Percentiles rank a stretch among this genome's conserved stretches.
These are phyloP conservation scores for Metacarcinus magister DNA, from an alignment of 2,888 invertebrate species.

Conservation along the genomic window DNA sequence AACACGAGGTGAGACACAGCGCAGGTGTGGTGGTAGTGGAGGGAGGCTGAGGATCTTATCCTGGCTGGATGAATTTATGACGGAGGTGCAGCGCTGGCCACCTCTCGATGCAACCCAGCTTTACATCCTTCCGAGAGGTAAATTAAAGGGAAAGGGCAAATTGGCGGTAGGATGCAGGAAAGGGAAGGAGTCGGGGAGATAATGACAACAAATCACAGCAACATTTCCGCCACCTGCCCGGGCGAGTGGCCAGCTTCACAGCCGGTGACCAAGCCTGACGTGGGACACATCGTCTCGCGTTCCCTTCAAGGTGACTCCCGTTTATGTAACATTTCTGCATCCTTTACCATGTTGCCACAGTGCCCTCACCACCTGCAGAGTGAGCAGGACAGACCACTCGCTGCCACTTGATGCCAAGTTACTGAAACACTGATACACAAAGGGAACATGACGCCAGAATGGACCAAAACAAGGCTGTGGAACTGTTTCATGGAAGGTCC, in stretches of 20 bases:
- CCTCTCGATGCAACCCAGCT: neutral
- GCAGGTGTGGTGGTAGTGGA: neutral
- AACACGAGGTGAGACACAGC: neutral
- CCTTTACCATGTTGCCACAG: neutral
- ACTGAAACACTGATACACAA: neutral
- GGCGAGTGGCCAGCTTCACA: conserved; percentile 68
- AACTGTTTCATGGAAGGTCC: neutral
- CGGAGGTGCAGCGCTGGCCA: neutral
- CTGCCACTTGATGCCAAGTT: neutral
- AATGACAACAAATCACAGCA: conserved; percentile 74
- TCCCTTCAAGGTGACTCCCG: conserved; percentile 55
- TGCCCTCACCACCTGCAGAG: neutral
- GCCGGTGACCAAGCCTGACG: conserved; percentile 62
- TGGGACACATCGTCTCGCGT: conserved; percentile 54
- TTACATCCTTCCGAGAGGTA: conserved; percentile 32
- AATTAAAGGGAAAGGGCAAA: conserved; percentile 16
- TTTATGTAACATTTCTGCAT: neutral
- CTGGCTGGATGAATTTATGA: neutral
- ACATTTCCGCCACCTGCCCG: conserved; percentile 75
- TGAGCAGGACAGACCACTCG: neutral
- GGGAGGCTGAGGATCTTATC: neutral
- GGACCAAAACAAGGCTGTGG: neutral
- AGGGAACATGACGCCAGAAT: neutral
- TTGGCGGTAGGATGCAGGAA: conserved; percentile 54
- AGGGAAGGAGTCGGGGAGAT: conserved; percentile 43